phyloP scores from a whole-genome alignment of 2,113 vertebrate species.

The Sylvilagus bachmani region DNA sequence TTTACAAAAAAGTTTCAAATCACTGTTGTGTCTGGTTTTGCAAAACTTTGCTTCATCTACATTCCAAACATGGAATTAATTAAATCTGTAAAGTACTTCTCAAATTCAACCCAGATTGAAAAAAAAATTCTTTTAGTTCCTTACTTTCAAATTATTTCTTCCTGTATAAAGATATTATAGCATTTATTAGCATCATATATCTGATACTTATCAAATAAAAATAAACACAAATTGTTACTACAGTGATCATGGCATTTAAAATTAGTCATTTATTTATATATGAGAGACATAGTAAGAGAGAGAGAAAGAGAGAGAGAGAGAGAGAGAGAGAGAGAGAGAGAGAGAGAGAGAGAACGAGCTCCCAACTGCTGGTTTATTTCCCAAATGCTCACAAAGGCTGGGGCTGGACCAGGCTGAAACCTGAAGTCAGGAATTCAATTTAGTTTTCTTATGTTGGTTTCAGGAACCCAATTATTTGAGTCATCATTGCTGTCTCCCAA shows the following conservation, averaged over 20 bases:
- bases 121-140: not conserved
- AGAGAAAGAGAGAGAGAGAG: too few species aligned
- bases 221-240: not conserved
- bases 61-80: not conserved
- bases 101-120: not conserved
- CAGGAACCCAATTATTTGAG: too few species aligned
- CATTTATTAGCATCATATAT: not conserved
- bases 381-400: too few species aligned
- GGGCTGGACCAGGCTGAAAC: too few species aligned
- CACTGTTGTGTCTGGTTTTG: not conserved
- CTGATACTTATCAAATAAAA: slow-evolving; percentile 39
- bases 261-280: not conserved
- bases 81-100: not conserved
- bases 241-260: not conserved
- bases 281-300: too few species aligned
- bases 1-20: not conserved
- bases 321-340: too few species aligned
- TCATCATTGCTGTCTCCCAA: too few species aligned
- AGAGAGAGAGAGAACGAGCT: too few species aligned
- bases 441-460: too few species aligned
- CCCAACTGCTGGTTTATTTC: too few species aligned
- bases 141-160: not conserved
- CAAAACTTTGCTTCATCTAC: not conserved
- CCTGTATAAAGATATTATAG: not conserved
- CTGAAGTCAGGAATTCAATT: too few species aligned